Evolutionary conservation across 2,797 vertebrate species (phyloP), one percentile per base, ranked within the genome.

Genomic region (Peromyscus melanophrys): DNA sequence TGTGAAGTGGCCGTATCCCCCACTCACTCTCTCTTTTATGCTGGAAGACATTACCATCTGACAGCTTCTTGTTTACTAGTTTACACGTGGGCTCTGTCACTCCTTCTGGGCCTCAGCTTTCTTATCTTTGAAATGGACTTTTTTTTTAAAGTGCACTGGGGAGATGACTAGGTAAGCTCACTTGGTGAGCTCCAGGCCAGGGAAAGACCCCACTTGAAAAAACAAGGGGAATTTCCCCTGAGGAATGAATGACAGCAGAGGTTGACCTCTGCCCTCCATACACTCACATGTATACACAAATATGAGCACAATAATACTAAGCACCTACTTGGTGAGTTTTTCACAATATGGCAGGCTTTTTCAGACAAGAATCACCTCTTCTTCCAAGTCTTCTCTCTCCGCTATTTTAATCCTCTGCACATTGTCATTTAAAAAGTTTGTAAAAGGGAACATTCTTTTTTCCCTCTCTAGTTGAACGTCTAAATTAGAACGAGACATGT

Each of bases 71-170:
- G 9, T 73, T 89, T 59, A 27, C 31, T 80, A 55, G 29, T 80
- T 86, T 71, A 27, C 71, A 13, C 14, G 27, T 46, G 89, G 31
- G 34, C 23, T 86, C n/a, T 84, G 29, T 77, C 78, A 76, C 27
- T 63, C 52, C 8, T 55, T n/a, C 61, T 31, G n/a, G 71, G 34
- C 43, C n/a, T 95, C 55, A 19, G 19, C 76, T 85, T 82, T 34
- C 83, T 96, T 40, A 40, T 92, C 77, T 82, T 84, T 95, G 75
- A 94, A 87, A 71, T 76, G 12, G 5, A 67, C 25, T 40, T 86
- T 63, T 59, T 49, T 49, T 37, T 10, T 75, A 1, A 69, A n/a
- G 46, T 52, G 12, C 46, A 34, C 29, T 34, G 16, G 17, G 76
- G 16, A 63, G 52, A 37, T 55, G n/a, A 7, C 11, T 59, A 16